Conservation (phyloP, 2,888 invertebrate genomes). For the Coleophora flavipennella region DNA sequence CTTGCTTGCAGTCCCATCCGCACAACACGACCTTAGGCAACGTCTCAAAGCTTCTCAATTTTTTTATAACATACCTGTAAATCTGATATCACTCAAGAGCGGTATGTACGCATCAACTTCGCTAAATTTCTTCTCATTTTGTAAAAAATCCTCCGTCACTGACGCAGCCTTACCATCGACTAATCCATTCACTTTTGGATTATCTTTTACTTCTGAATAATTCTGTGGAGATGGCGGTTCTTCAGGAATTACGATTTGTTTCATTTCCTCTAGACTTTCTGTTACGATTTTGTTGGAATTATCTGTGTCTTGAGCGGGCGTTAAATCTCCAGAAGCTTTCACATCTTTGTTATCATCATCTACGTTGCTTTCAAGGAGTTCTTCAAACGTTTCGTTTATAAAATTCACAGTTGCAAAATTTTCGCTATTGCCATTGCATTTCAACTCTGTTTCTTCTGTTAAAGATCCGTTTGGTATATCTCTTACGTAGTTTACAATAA, state of each 20-base stretch:
- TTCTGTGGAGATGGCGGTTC: neutral
- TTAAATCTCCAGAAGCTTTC: slow-evolving; percentile 27
- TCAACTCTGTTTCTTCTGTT: slow-evolving; percentile 12
- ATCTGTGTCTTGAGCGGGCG: slow-evolving; percentile 18
- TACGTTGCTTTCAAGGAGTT: slow-evolving; percentile 59
- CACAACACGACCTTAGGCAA: too few species aligned
- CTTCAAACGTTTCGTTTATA: slow-evolving; percentile 55
- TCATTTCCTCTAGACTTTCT: neutral
- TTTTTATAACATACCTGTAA: slow-evolving; percentile 45
- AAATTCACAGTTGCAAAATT: slow-evolving; percentile 57
- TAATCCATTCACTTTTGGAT: slow-evolving; percentile 21
- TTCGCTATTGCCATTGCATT: slow-evolving; percentile 43
- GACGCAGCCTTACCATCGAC: slow-evolving; percentile 29
- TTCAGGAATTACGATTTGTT: neutral
- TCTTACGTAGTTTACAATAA: neutral
- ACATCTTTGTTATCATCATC: slow-evolving; percentile 37
- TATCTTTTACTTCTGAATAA: slow-evolving; percentile 14
- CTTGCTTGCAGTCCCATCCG: too few species aligned
- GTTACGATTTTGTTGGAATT: slow-evolving; percentile 1
- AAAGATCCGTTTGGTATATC: slow-evolving; percentile 5
- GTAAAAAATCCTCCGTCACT: slow-evolving; percentile 55
- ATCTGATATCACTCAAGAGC: slow-evolving; percentile 57
- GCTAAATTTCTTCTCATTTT: slow-evolving; percentile 65
- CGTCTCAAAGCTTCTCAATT: too few species aligned
- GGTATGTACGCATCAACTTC: slow-evolving; percentile 48